These are phyloP conservation scores for Atethmia centrago DNA, from an alignment of 2,888 invertebrate species.

Conservation along the genomic window DNA sequence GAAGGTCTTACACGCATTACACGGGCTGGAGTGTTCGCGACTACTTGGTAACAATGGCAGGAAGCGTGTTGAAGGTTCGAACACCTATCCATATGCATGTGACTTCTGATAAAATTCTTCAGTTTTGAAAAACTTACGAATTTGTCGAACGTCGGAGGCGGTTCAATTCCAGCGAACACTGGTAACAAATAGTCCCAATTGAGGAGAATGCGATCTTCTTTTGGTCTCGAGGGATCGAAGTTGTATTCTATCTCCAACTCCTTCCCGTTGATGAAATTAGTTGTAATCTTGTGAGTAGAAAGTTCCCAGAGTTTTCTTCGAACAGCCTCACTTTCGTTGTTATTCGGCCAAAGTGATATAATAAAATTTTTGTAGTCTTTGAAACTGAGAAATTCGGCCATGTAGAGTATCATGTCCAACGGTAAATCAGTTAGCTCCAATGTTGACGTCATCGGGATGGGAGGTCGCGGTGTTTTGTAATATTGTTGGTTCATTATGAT, in stretches of 20 bases:
- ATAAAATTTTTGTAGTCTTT: constrained; percentile 20
- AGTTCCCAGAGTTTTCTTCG: constrained; percentile 24
- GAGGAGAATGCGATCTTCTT: constrained; percentile 11
- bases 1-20: not conserved
- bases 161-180: not conserved
- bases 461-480: not conserved
- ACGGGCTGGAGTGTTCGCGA: not conserved
- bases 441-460: constrained; percentile 7
- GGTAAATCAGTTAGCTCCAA: constrained; percentile 16
- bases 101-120: constrained; percentile 18
- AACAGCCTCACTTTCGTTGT: constrained; percentile 7
- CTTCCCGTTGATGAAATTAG: constrained; percentile 8
- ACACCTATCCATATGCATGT: constrained; percentile 18
- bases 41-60: constrained; percentile 4
- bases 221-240: constrained; percentile 6
- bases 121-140: constrained; percentile 9
- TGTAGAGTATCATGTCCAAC: constrained; percentile 13
- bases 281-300: constrained; percentile 11
- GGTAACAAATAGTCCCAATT: constrained; percentile 4
- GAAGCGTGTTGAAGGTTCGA: constrained; percentile 9
- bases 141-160: no score
- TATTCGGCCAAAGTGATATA: constrained; percentile 8
- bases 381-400: constrained; percentile 9
- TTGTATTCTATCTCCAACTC: constrained; percentile 29
- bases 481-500: constrained; percentile 5